Conservation (phyloP, 2,113 vertebrate species). For the Peromyscus californicus region DNA sequence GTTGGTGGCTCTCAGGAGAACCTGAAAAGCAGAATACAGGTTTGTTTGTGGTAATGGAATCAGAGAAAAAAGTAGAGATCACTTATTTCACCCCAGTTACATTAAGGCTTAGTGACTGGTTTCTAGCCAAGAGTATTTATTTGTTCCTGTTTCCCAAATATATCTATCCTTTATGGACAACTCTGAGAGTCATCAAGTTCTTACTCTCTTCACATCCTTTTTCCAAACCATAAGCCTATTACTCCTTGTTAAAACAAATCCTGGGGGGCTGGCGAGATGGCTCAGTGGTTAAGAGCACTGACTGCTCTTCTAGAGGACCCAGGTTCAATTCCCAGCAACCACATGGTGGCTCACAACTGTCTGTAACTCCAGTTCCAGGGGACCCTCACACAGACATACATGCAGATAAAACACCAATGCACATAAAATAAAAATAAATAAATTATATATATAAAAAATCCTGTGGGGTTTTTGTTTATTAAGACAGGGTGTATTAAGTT, state of each 20-base stretch:
- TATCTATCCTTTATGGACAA: background rate
- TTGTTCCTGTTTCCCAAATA: background rate
- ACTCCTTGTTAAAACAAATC: background rate
- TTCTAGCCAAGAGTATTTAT: background rate
- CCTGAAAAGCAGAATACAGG: background rate
- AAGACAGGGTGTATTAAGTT: no score
- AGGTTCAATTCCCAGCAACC: no score
- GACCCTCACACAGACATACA: no score
- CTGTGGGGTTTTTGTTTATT: no score
- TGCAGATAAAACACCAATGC: no score
- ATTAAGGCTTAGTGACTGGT: background rate
- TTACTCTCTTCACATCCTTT: background rate
- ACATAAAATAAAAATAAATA: no score
- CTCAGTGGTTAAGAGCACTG: no score
- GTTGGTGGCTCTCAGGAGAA: background rate
- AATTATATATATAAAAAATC: no score
- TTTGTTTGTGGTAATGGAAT: background rate
- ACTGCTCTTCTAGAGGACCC: no score
- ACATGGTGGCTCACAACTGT: no score
- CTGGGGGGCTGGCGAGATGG: no score
- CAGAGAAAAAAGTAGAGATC: background rate
- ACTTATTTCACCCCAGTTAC: conserved; percentile 26
- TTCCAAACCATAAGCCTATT: background rate
- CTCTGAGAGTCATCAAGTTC: background rate
- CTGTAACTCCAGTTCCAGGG: no score